Evolutionary conservation across 2,888 invertebrate genomes (phyloP), one percentile per base, ranked within the genome.

Genomic region (Epinotia bilunana): DNA sequence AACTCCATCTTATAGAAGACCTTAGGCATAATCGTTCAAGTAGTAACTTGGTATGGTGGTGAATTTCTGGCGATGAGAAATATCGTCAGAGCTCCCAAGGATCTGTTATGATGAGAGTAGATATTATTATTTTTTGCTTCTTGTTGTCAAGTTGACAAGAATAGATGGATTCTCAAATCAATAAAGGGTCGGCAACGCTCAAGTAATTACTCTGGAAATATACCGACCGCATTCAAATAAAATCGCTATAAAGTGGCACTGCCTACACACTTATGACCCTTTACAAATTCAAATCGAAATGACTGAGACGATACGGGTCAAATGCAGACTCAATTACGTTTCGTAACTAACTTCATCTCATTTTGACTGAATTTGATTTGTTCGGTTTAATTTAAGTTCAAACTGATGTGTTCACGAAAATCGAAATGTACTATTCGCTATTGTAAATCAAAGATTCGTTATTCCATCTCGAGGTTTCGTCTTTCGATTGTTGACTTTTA

Each of bases 281-380:
- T 61, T 39, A 43, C 18, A 20, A 63, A 63, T 46, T 13, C 20
- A 33, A 46, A 46, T 49, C 7, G 39, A 62, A 62, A 62, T 16
- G 46, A 64, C 63, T 64, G 46, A 64, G 46, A 46, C 61, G 7
- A 33, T 12, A 20, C n/a, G 46, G 63, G 63, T 64, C 46, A 46
- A 7, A 23, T 64, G 16, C 20, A 62, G 20, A 16, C 23, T 23
- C n/a, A 13, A 61, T 64, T 49, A 23, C 23, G 6, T 46, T 20
- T 13, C 20, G 46, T 46, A 46, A 13, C 23, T 18, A 64, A 49
- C 46, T 64, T 20, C 16, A 49, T 23, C 23, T 18, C n/a, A 39
- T 61, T 46, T 7, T 6, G 63, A 23, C 23, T 46, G 46, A 11
- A 57, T 46, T 16, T 23, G 46, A 46, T 64, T 64, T 49, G 20